These are phyloP conservation scores for Eupelmus urozonus DNA, from an alignment of 2,888 invertebrate species.

Conservation along the genomic window DNA sequence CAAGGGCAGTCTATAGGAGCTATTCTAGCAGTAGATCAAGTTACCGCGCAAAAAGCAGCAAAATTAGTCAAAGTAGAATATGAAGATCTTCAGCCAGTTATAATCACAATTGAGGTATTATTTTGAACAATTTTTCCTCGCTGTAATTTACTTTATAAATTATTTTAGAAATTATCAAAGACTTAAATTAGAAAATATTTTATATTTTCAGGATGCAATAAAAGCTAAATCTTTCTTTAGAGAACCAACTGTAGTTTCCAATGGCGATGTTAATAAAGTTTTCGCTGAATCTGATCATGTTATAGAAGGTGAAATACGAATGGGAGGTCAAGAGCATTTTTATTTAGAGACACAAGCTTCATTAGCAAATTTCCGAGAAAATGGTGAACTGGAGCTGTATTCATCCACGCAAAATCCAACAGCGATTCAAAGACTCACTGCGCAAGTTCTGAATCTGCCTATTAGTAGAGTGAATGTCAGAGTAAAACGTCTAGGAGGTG, in stretches of 20 bases:
- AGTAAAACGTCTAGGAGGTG: slow-evolving; percentile 93
- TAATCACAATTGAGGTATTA: slow-evolving; percentile 86
- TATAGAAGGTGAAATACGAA: slow-evolving; percentile 85
- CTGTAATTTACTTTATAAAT: no score
- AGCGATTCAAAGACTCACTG: slow-evolving; percentile 84
- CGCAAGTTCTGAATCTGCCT: slow-evolving; percentile 85
- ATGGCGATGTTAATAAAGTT: slow-evolving; percentile 84
- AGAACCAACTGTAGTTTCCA: slow-evolving; percentile 80
- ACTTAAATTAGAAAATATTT: background rate
- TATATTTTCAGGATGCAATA: slow-evolving; percentile 82
- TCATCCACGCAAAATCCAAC: slow-evolving; percentile 89
- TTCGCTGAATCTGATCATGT: slow-evolving; percentile 84
- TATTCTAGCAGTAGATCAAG: slow-evolving; percentile 86
- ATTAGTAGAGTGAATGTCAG: slow-evolving; percentile 85
- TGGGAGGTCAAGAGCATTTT: slow-evolving; percentile 97
- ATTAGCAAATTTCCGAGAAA: slow-evolving; percentile 83
- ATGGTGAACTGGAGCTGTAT: slow-evolving; percentile 89
- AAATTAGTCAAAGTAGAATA: slow-evolving; percentile 87
- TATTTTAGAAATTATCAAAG: no score
- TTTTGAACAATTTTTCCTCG: background rate
- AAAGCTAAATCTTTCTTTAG: slow-evolving; percentile 83
- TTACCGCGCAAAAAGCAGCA: slow-evolving; percentile 89
- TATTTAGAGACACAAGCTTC: slow-evolving; percentile 91
- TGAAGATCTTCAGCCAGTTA: slow-evolving; percentile 86
- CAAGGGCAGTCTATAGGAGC: slow-evolving; percentile 90